Conservation (phyloP, 2,888 invertebrate genomes). For the Adelognathus sp. region DNA sequence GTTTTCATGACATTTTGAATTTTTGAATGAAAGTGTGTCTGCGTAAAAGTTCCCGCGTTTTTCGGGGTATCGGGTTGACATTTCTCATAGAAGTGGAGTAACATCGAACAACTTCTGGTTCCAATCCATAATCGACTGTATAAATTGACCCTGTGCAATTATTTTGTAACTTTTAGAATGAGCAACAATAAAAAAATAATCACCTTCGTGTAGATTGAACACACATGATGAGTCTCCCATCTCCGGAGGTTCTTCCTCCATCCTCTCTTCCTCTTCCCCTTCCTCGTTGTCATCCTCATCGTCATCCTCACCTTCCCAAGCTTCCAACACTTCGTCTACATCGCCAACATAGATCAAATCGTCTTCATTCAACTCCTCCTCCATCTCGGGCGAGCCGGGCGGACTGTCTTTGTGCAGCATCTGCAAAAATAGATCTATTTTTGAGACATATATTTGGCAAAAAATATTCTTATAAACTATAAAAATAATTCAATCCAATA, state of each 20-base stretch:
- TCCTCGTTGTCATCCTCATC: conserved; percentile 63
- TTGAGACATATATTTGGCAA: too few relatives aligned
- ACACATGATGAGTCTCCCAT: conserved; percentile 85
- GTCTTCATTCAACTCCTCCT: conserved; percentile 82
- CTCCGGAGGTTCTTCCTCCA: conserved; percentile 73
- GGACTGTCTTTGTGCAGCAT: conserved; percentile 81
- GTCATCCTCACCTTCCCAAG: conserved; percentile 66
- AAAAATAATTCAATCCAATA: too few relatives aligned
- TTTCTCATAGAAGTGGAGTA: too few relatives aligned
- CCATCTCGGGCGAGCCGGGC: conserved; percentile 82
- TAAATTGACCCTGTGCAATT: not conserved
- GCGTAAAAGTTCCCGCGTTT: too few relatives aligned
- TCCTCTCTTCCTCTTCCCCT: conserved; percentile 76
- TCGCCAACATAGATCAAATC: conserved; percentile 80
- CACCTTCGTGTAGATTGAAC: conserved; percentile 85
- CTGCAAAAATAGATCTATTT: conserved; percentile 34
- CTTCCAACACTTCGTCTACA: conserved; percentile 77
- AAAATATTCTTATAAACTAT: too few relatives aligned
- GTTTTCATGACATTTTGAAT: too few relatives aligned
- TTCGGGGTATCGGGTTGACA: too few relatives aligned
- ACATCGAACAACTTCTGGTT: too few relatives aligned
- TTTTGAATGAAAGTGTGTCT: too few relatives aligned
- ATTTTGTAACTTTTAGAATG: not conserved
- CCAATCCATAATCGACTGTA: too few relatives aligned
- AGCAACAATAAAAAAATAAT: not conserved